Percentiles rank a stretch among this genome's conserved stretches.
Conservation (phyloP, 53 echinoderm and acorn worm genomes). For the Echinometra lucunter region DNA sequence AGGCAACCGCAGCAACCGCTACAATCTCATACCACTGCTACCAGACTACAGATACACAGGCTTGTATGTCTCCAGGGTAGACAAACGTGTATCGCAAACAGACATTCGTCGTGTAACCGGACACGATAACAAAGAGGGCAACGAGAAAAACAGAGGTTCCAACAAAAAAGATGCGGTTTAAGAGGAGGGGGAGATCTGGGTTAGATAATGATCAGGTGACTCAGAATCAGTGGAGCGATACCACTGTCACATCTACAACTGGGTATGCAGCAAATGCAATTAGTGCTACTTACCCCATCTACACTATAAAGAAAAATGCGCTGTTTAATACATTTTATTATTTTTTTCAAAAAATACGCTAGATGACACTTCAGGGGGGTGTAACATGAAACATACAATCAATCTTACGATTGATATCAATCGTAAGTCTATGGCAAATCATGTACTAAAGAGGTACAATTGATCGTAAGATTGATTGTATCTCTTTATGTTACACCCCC, state of each 20-base stretch:
- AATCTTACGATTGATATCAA: no score
- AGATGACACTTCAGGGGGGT: no score
- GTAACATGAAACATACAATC: no score
- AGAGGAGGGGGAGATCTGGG: slow-evolving; percentile 3
- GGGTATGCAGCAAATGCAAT: no score
- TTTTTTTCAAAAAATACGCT: no score
- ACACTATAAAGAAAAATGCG: no score
- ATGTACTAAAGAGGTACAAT: no score
- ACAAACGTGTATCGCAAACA: not conserved
- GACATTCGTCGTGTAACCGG: slow-evolving; percentile 1
- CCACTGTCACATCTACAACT: not conserved
- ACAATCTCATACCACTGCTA: not conserved
- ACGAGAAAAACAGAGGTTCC: not conserved
- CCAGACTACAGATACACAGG: not conserved
- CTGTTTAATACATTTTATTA: no score
- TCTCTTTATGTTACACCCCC: no score
- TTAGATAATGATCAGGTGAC: slow-evolving; percentile 12
- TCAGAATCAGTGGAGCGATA: not conserved
- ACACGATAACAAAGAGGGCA: slow-evolving; percentile 12
- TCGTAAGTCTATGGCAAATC: no score
- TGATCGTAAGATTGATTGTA: no score
- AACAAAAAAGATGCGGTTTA: not conserved
- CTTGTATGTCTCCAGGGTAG: not conserved
- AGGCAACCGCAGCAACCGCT: not conserved
- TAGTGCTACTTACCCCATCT: no score